phyloP scores from a whole-genome alignment of 2,113 vertebrate genomes.

The Paedocypris sp. region DNA sequence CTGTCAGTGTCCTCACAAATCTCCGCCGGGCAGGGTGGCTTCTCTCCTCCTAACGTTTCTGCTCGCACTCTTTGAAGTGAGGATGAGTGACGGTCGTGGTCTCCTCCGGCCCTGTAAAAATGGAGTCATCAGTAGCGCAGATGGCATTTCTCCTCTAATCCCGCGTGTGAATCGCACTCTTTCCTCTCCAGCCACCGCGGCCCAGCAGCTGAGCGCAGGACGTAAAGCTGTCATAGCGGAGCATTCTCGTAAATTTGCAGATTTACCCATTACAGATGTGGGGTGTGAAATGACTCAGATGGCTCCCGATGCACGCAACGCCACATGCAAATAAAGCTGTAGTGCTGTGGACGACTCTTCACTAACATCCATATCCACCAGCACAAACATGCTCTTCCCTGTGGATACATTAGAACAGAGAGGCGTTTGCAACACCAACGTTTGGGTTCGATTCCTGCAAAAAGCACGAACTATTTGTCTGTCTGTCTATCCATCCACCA shows the following conservation, averaged over 20 bases:
- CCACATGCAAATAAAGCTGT: conserved; percentile 4
- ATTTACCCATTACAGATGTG: conserved; percentile 11
- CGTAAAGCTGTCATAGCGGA: conserved; percentile 23
- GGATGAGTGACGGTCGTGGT: conserved; percentile 41
- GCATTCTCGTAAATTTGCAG: neutral
- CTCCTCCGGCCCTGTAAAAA: conserved; percentile 44
- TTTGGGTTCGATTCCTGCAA: too few species aligned
- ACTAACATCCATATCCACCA: neutral
- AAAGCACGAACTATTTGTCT: too few species aligned
- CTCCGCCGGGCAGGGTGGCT: conserved; percentile 46
- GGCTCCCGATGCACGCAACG: neutral
- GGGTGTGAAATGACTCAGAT: conserved; percentile 18
- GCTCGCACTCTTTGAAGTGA: conserved; percentile 48
- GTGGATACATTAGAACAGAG: too few species aligned
- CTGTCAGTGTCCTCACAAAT: conserved; percentile 52
- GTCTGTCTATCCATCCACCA: too few species aligned
- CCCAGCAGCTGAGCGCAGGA: conserved; percentile 10
- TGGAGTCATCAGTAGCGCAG: conserved; percentile 40
- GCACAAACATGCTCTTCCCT: too few species aligned
- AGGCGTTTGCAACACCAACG: too few species aligned
- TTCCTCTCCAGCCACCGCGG: conserved; percentile 38
- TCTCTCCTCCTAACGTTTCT: conserved; percentile 44
- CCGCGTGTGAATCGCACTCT: conserved; percentile 31
- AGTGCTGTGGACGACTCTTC: neutral
- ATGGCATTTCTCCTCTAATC: conserved; percentile 39